Conservation (phyloP, 2,888 invertebrate genomes). For the Lochmaea crataegi region DNA sequence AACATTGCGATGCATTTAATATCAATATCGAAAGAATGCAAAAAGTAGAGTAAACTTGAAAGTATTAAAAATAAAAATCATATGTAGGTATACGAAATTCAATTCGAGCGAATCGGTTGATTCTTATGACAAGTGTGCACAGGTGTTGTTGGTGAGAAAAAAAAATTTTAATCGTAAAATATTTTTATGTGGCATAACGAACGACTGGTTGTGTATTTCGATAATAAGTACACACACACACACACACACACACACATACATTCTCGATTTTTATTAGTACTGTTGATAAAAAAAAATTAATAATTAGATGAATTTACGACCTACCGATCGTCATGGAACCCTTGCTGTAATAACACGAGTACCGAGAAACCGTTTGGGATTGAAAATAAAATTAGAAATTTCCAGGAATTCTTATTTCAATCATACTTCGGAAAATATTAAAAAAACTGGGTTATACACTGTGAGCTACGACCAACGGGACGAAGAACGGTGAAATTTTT, state of each 20-base stretch:
- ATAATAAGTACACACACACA: conserved; percentile 33
- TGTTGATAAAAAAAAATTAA: conserved; percentile 32
- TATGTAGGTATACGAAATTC: background rate
- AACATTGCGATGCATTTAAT: background rate
- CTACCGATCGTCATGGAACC: conserved; percentile 21
- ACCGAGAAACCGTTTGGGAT: conserved; percentile 24
- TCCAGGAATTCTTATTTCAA: conserved; percentile 10
- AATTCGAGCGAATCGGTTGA: background rate
- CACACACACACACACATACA: too few species aligned
- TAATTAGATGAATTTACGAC: conserved; percentile 35
- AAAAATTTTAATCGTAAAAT: conserved; percentile 29
- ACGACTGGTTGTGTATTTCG: conserved; percentile 32
- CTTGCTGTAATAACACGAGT: conserved; percentile 12
- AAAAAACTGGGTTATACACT: background rate
- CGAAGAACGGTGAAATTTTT: too few species aligned
- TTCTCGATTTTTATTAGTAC: conserved; percentile 23
- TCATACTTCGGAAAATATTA: background rate
- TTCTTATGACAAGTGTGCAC: conserved; percentile 17
- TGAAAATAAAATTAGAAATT: conserved; percentile 23
- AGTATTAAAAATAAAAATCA: too few species aligned
- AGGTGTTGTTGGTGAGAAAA: conserved; percentile 28
- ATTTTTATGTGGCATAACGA: conserved; percentile 34
- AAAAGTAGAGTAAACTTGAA: background rate
- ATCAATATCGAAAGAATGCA: background rate
- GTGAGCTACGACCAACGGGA: too few species aligned